phyloP scores from a whole-genome alignment of 2,113 vertebrate species.

The Indicator maculatus region DNA sequence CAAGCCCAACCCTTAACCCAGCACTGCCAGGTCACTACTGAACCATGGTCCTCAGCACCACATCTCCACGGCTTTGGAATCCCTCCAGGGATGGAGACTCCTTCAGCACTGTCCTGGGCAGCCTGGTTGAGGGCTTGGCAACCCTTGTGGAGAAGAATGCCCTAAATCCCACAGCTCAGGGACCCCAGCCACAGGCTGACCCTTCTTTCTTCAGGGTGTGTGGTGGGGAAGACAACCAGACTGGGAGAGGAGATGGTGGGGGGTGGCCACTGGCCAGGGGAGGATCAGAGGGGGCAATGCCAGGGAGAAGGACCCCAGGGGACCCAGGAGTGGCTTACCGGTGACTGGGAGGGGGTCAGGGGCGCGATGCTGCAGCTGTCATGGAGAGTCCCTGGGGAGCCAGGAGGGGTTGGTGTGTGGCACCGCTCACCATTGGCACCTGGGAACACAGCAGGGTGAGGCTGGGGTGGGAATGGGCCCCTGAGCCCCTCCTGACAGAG shows the following conservation, averaged over 20 bases:
- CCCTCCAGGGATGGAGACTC: not conserved
- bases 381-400: slow-evolving; percentile 71
- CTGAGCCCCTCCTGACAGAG: accelerated
- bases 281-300: not conserved
- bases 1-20: not conserved
- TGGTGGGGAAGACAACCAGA: accelerated
- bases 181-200: accelerated
- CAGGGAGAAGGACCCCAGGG: accelerated
- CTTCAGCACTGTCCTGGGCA: not conserved
- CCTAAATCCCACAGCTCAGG: accelerated
- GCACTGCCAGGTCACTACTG: not conserved
- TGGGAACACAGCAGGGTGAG: slow-evolving; percentile 32
- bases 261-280: accelerated
- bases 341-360: slow-evolving; percentile 88
- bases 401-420: slow-evolving; percentile 78
- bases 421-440: slow-evolving; percentile 73
- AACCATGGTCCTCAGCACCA: not conserved
- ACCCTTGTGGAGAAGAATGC: not conserved
- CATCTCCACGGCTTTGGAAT: not conserved
- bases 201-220: accelerated
- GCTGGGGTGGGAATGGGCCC: accelerated
- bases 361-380: slow-evolving; percentile 91
- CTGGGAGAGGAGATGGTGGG: accelerated
- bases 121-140: not conserved
- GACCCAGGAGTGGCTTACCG: slow-evolving; percentile 70